A percentile compares a stretch with the other conserved stretches of the same genome.
Evolutionary conservation across 2,888 invertebrate genomes (phyloP).

Genomic region (Cheilosia variabilis): DNA sequence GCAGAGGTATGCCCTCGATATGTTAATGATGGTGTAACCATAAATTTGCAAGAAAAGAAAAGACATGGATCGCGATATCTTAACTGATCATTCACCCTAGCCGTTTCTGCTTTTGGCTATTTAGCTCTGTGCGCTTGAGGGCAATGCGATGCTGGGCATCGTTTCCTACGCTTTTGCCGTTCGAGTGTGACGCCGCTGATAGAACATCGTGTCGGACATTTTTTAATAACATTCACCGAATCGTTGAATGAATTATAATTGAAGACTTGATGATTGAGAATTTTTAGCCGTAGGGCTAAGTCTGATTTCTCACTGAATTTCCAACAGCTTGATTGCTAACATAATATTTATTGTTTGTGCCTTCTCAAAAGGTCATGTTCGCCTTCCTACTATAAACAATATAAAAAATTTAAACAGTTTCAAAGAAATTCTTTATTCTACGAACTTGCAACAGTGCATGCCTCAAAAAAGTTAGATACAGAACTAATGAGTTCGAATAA

Average conservation of each 20-base stretch:
- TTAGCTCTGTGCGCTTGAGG: conserved; percentile 34
- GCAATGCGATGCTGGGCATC: conserved; percentile 24
- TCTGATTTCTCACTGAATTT: neutral
- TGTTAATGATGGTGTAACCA: conserved; percentile 7
- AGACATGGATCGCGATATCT: conserved; percentile 44
- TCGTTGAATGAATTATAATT: conserved; percentile 25
- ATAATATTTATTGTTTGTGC: neutral
- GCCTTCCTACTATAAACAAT: too few species aligned
- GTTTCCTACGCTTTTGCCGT: conserved; percentile 16
- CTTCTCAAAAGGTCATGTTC: too few species aligned
- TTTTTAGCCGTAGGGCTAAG: conserved; percentile 27
- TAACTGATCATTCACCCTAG: conserved; percentile 67
- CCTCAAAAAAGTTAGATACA: too few species aligned
- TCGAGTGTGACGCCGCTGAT: conserved; percentile 21
- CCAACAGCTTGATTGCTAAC: neutral
- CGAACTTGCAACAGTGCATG: too few species aligned
- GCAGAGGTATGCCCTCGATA: conserved; percentile 1
- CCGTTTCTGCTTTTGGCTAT: conserved; percentile 30
- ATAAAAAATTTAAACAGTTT: too few species aligned
- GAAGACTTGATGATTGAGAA: conserved; percentile 35
- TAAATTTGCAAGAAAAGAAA: conserved; percentile 11
- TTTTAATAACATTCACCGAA: conserved; percentile 11
- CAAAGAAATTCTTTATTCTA: too few species aligned
- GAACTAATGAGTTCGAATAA: too few species aligned
- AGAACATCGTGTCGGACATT: conserved; percentile 11